These are phyloP conservation scores for Rhopalosiphum padi DNA, from an alignment of 1,140 invertebrate genomes.

Conservation along the genomic window DNA sequence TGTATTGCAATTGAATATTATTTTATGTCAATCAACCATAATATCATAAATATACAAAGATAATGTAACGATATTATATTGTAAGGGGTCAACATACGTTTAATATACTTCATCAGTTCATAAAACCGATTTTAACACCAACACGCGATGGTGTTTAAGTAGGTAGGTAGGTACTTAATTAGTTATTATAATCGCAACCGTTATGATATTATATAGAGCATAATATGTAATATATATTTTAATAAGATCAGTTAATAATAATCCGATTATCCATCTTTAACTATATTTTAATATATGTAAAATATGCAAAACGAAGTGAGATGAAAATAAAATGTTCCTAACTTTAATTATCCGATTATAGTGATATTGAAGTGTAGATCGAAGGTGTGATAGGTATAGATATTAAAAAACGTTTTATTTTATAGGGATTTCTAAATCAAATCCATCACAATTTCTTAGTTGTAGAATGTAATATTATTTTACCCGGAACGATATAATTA, in stretches of 20 bases:
- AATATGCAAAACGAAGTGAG: not conserved
- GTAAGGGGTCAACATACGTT: not conserved
- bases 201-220: not conserved
- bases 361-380: not conserved
- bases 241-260: not conserved
- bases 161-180: not conserved
- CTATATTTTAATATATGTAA: not conserved
- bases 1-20: not conserved
- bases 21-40: not conserved
- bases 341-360: not conserved
- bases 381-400: too few relatives aligned
- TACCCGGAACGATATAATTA: not conserved
- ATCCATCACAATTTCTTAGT: not conserved
- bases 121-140: conserved; percentile 1
- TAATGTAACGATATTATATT: not conserved
- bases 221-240: not conserved
- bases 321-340: not conserved
- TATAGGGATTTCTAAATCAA: not conserved
- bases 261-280: not conserved
- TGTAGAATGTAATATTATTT: not conserved
- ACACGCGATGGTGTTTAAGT: not conserved
- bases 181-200: not conserved
- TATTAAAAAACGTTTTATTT: not conserved
- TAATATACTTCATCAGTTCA: not conserved
- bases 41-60: not conserved